Evolutionary conservation across 2,113 vertebrate genomes (phyloP).

Genomic region (Campylomormyrus tamandua): DNA sequence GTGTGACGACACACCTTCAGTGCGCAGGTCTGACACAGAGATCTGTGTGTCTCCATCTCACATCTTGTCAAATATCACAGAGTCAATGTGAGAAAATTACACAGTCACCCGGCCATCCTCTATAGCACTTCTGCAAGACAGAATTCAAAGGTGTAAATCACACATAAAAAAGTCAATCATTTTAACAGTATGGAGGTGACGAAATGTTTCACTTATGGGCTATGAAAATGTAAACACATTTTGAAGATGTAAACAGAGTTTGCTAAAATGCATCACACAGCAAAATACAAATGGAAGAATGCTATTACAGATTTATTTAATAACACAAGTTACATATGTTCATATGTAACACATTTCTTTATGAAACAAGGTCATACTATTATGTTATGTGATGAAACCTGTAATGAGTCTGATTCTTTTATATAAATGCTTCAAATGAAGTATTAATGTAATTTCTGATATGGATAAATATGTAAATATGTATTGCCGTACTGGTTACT

Average conservation of each 20-base stretch:
- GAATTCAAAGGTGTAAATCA: not conserved
- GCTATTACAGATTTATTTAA: not conserved
- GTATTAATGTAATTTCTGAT: not conserved
- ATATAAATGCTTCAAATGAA: not conserved
- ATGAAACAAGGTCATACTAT: not conserved
- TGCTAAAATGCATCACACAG: not conserved
- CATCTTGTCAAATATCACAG: not conserved
- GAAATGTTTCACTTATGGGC: not conserved
- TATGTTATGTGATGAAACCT: not conserved
- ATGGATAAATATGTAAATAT: not conserved
- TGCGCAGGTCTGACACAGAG: not conserved
- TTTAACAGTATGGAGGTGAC: not conserved
- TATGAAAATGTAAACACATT: not conserved
- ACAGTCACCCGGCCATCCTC: not conserved
- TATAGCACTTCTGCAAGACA: not conserved
- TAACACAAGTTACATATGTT: not conserved
- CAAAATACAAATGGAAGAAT: not conserved
- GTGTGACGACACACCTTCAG: not conserved
- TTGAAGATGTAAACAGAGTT: not conserved
- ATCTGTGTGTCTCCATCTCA: not conserved
- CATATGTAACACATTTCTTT: not conserved
- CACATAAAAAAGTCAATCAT: not conserved
- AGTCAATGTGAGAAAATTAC: not conserved
- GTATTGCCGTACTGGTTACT: not conserved
- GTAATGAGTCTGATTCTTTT: not conserved